Percentiles rank a stretch among this genome's conserved stretches.
Conservation (phyloP, 2,113 vertebrate species). For the Platycercus adscitus region DNA sequence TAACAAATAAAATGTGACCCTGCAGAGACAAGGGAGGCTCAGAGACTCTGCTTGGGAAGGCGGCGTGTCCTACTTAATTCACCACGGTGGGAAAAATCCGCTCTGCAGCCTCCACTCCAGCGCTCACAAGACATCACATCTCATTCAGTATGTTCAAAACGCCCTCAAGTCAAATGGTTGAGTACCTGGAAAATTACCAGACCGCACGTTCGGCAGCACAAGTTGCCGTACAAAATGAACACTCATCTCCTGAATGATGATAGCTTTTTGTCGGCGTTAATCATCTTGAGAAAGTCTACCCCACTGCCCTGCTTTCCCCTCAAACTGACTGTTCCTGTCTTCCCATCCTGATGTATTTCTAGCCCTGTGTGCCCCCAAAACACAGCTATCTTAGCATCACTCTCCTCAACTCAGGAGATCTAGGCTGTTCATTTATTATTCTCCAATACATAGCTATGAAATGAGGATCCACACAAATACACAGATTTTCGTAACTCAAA, state of each 20-base stretch:
- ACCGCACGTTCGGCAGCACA: fast-evolving
- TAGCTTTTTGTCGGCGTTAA: not conserved
- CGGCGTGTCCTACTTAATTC: not conserved
- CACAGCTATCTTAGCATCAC: not conserved
- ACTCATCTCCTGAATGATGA: not conserved
- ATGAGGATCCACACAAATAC: not conserved
- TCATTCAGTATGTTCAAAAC: not conserved
- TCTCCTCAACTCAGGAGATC: not conserved
- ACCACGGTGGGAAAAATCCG: not conserved
- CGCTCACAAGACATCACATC: not conserved
- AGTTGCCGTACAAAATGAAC: fast-evolving
- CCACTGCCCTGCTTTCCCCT: not conserved
- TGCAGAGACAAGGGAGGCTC: not conserved
- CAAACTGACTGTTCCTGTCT: not conserved
- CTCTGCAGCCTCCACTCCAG: not conserved
- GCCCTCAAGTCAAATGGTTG: not conserved
- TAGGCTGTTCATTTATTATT: not conserved
- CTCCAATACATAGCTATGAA: not conserved
- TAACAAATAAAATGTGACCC: not conserved
- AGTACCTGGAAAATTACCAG: constrained; percentile 39
- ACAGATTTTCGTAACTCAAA: not conserved
- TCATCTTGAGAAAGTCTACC: not conserved
- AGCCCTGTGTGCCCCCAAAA: fast-evolving
- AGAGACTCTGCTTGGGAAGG: not conserved
- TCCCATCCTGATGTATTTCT: not conserved